phyloP scores from a whole-genome alignment of 2,797 vertebrate genomes.

The Pantherophis alleghaniensis region DNA sequence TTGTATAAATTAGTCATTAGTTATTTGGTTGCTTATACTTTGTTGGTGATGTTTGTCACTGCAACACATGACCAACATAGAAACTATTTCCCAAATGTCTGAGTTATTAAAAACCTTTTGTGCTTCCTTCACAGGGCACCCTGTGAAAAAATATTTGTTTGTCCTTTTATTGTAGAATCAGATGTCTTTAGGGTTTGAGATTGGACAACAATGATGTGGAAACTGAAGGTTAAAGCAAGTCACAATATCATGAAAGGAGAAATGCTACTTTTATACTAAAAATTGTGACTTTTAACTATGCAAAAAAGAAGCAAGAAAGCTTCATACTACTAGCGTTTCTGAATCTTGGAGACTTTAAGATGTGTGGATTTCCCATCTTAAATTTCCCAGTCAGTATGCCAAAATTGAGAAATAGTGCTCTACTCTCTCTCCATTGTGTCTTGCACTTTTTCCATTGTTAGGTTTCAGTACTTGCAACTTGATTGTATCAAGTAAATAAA shows the following conservation, averaged over 20 bases:
- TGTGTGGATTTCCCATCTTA: not conserved
- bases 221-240: not conserved
- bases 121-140: not conserved
- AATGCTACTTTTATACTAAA: not conserved
- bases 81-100: not conserved
- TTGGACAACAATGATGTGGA: not conserved
- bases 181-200: not conserved
- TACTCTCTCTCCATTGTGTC: not conserved
- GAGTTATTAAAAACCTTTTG: not conserved
- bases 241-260: not conserved
- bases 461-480: not conserved
- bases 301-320: not conserved
- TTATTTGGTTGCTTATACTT: not conserved
- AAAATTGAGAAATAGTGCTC: not conserved
- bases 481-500: not conserved
- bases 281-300: not conserved
- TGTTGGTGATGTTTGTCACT: not conserved
- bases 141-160: not conserved
- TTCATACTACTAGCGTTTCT: not conserved
- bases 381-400: not conserved
- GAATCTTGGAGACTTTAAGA: not conserved
- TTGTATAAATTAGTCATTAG: not conserved
- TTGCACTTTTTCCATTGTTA: not conserved
- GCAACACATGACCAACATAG: not conserved
- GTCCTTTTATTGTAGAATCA: not conserved